A percentile compares a stretch with the other conserved stretches of the same genome.
Conservation (phyloP, 2,113 vertebrate genomes). For the Haplochromis burtoni region DNA sequence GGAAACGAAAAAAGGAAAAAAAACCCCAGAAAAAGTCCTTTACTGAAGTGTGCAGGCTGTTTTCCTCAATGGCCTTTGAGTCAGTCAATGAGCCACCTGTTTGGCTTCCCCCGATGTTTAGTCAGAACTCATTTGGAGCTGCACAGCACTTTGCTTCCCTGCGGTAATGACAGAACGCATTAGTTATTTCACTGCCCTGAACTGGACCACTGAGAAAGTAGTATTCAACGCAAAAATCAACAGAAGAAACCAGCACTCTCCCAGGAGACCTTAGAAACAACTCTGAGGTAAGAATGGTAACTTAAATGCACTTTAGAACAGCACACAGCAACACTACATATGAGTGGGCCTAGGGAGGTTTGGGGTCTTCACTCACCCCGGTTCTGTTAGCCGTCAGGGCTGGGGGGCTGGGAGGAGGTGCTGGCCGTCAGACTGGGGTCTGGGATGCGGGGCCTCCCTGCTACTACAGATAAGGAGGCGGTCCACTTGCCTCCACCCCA, state of each 20-base stretch:
- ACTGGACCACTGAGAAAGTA: neutral
- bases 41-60: neutral
- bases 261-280: neutral
- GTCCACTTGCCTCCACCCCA: no score
- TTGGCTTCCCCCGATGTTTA: neutral
- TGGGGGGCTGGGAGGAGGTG: no score
- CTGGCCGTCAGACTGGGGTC: no score
- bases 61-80: neutral
- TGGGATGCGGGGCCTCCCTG: no score
- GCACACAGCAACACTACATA: no score
- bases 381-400: no score
- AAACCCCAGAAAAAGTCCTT: accelerated
- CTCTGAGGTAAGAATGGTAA: neutral
- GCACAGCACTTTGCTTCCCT: neutral
- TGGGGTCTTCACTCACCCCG: no score
- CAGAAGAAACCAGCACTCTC: neutral
- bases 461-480: no score
- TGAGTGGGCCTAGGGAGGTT: no score
- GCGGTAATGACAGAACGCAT: neutral
- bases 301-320: neutral
- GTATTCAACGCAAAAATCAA: neutral
- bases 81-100: slow-evolving; percentile 16
- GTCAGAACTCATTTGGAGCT: slow-evolving; percentile 17
- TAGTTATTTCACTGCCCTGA: neutral
- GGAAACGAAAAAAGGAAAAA: neutral